Conservation (phyloP, 2,888 invertebrate genomes). For the Machimus atricapillus region DNA sequence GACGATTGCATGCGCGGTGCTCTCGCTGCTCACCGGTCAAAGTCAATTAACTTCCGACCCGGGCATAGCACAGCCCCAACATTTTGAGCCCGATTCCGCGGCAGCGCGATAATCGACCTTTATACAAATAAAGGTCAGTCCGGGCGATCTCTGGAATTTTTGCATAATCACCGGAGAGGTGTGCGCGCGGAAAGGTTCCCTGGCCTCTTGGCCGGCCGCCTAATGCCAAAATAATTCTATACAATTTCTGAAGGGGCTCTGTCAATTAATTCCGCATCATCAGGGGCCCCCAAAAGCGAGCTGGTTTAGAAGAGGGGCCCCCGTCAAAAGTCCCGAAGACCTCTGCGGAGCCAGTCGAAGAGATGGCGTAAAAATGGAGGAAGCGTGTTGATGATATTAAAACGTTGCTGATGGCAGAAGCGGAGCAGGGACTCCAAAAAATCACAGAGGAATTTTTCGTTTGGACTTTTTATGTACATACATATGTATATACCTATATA, state of each 20-base stretch:
- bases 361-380: not conserved
- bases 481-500: too few relatives aligned
- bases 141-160: not conserved
- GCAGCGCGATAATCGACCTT: not conserved
- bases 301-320: not conserved
- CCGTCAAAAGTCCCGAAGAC: not conserved
- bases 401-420: slow-evolving; percentile 36
- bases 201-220: not conserved
- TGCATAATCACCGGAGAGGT: not conserved
- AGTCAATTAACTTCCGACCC: not conserved
- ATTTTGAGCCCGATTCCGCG: not conserved
- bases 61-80: not conserved
- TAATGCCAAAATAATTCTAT: slow-evolving; percentile 21
- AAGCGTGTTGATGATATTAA: slow-evolving; percentile 33
- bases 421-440: slow-evolving; percentile 14
- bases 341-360: not conserved
- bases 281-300: not conserved
- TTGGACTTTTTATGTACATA: not conserved
- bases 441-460: slow-evolving; percentile 18
- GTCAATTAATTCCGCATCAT: slow-evolving; percentile 29
- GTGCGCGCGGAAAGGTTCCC: not conserved
- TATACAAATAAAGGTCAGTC: not conserved
- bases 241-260: not conserved
- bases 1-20: not conserved
- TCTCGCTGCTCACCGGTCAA: not conserved